Percentiles rank a stretch among this genome's conserved stretches.
These are phyloP conservation scores for Struthio camelus DNA, from an alignment of 2,113 vertebrate genomes.

Conservation along the genomic window DNA sequence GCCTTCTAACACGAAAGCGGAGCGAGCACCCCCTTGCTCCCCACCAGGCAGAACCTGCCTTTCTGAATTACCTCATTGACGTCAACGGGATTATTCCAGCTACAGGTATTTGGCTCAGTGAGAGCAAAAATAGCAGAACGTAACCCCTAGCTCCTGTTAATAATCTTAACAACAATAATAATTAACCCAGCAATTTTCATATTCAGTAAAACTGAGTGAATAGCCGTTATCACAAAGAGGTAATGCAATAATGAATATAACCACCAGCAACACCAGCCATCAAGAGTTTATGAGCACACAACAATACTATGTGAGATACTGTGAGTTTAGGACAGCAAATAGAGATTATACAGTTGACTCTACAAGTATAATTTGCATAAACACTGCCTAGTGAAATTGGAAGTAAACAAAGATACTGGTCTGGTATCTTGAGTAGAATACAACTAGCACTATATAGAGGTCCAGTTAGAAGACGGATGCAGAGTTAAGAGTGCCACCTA, in stretches of 20 bases:
- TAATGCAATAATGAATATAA: background rate
- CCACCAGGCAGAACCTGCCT: background rate
- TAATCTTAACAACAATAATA: background rate
- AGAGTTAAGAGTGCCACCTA: constrained; percentile 62
- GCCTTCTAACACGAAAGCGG: background rate
- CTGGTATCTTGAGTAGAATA: background rate
- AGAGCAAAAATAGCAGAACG: background rate
- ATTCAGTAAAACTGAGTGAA: background rate
- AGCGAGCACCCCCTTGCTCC: background rate
- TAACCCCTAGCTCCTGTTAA: background rate
- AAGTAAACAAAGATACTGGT: background rate
- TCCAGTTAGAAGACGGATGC: background rate
- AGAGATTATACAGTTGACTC: background rate
- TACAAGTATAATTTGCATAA: background rate
- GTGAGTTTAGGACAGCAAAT: background rate
- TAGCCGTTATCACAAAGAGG: background rate
- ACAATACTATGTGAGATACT: background rate
- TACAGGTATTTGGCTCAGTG: rapidly evolving
- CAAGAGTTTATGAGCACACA: background rate
- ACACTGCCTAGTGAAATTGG: background rate
- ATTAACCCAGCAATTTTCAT: background rate
- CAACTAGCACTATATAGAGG: background rate
- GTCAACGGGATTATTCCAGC: background rate
- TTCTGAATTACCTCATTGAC: background rate
- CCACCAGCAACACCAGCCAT: background rate